Evolutionary conservation across 2,797 vertebrate species (phyloP).

Genomic region (Pithecia hirsuta): DNA sequence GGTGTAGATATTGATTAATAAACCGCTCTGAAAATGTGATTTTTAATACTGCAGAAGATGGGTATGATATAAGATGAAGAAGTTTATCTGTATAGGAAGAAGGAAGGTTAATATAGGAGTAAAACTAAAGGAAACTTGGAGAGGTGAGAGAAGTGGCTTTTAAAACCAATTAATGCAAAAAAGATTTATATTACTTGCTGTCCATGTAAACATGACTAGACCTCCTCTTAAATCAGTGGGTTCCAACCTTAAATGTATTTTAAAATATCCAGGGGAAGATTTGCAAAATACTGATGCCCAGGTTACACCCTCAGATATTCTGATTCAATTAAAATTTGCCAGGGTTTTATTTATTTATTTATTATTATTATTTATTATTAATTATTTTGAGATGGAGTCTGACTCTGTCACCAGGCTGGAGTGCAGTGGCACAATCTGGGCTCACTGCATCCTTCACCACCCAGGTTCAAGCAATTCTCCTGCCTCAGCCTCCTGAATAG

Average conservation of each 20-base stretch:
- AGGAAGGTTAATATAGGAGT: not conserved
- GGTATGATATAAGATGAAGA: not conserved
- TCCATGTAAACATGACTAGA: not conserved
- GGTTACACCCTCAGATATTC: not conserved
- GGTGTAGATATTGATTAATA: not conserved
- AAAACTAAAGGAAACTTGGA: not conserved
- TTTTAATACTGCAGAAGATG: conserved; percentile 9
- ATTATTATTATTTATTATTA: not conserved
- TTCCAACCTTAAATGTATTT: not conserved
- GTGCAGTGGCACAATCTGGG: not conserved
- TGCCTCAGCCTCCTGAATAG: not conserved
- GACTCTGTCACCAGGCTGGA: not conserved
- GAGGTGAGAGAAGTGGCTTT: not conserved
- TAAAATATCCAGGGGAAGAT: not conserved
- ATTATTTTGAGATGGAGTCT: not conserved
- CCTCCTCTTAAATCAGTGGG: not conserved
- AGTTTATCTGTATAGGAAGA: not conserved
- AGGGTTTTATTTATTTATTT: not conserved
- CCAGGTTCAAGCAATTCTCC: not conserved
- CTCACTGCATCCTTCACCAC: not conserved
- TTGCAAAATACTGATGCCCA: not conserved
- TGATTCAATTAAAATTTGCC: not conserved
- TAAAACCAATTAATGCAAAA: not conserved
- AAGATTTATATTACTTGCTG: not conserved
- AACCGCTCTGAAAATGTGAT: not conserved